These are phyloP conservation scores for Achatina immaculata DNA, from an alignment of 1,140 invertebrate genomes.

Conservation along the genomic window DNA sequence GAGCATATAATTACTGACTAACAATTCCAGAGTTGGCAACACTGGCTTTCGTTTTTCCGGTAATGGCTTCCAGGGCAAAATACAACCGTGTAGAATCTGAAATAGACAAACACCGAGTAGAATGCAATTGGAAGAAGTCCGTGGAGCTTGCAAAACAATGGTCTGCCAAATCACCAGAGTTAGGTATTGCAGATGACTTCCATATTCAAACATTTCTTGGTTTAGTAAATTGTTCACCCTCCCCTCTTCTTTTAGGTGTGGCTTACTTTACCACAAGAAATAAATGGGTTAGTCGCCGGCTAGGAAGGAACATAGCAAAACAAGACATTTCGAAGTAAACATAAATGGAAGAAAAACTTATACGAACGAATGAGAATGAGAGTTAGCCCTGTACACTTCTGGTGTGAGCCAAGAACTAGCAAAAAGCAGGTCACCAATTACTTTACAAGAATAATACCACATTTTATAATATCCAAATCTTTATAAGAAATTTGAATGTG, in stretches of 20 bases:
- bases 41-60: neutral
- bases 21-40: too few species aligned
- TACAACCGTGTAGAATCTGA: slow-evolving; percentile 3
- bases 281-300: neutral
- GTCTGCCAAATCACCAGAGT: neutral
- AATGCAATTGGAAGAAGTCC: slow-evolving; percentile 31
- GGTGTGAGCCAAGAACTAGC: too few species aligned
- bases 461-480: too few species aligned
- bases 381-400: too few species aligned
- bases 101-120: slow-evolving; percentile 27
- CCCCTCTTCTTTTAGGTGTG: neutral
- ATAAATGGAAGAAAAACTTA: neutral
- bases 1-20: too few species aligned
- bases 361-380: too few species aligned
- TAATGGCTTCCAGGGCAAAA: slow-evolving; percentile 30
- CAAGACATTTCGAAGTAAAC: neutral
- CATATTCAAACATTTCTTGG: neutral
- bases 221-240: neutral
- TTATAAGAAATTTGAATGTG: too few species aligned
- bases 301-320: neutral
- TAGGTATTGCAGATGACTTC: neutral
- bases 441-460: too few species aligned
- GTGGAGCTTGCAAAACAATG: slow-evolving; percentile 27
- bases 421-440: too few species aligned
- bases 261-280: neutral